Conservation (phyloP, 2,888 invertebrate species). For the Neoitamus cyanurus region DNA sequence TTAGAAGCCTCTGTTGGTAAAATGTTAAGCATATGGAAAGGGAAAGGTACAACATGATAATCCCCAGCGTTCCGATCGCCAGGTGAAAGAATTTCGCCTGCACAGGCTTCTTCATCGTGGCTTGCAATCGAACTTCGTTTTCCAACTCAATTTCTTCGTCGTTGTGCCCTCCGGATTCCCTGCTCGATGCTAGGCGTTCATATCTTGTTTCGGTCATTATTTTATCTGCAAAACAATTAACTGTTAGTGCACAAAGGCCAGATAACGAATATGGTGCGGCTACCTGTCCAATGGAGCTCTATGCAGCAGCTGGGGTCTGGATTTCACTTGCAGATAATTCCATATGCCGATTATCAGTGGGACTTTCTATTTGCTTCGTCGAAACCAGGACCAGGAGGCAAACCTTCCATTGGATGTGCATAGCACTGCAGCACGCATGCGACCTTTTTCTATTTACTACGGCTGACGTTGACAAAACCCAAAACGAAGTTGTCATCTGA, state of each 20-base stretch:
- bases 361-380: neutral
- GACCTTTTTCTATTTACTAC: neutral
- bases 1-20: slow-evolving; percentile 93
- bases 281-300: neutral
- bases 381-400: neutral
- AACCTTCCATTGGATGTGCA: neutral
- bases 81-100: slow-evolving; percentile 62
- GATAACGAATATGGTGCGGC: neutral
- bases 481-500: neutral
- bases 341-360: neutral
- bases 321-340: neutral
- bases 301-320: neutral
- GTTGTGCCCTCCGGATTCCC: slow-evolving; percentile 53
- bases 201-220: slow-evolving; percentile 59
- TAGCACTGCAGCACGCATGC: slow-evolving; percentile 16
- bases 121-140: slow-evolving; percentile 45
- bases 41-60: slow-evolving; percentile 87
- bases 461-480: slow-evolving; percentile 49
- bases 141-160: slow-evolving; percentile 57
- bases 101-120: neutral
- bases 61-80: slow-evolving; percentile 63
- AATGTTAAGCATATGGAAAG: slow-evolving; percentile 96
- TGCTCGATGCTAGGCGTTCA: slow-evolving; percentile 60
- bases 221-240: neutral
- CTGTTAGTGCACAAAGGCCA: neutral